Base-by-base conservation (phyloP, 2,113 vertebrate species). In the Mionectes macconnelli region DNA sequence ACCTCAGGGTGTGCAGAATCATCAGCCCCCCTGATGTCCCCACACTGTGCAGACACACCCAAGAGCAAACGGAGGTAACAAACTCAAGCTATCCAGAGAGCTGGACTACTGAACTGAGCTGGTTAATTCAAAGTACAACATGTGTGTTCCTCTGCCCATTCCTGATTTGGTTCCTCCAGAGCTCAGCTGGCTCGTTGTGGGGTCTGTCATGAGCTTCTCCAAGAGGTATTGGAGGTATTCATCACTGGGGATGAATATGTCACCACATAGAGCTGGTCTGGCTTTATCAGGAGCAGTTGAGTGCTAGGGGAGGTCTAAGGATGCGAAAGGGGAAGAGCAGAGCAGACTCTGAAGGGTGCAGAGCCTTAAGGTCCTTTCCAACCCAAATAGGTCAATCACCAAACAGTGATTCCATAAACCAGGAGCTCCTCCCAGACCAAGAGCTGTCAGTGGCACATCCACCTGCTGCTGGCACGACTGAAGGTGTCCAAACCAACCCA, bases 1-100 rank as follows among this genome's bases (percentile, higher is more conserved):
- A 20, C 25, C 68, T 27, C 39, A 27, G n/a, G 37, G 42, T 33
- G 12, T 10, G 20, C 9, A 3, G 8, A 3, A 0, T 2, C 1
- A 0, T 8, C 31, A 53, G 56, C 15, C 31, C 13, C 27, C 45
- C 7, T 14, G 73, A 4, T 12, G 55, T 21, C 3, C 4, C 68
- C 3, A 0, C 3, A 45, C 62, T 39, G 47, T 52, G 83, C 67
- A 47, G 35, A 22, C 42, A 3, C 18, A 33, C 5, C n/a, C 74
- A 64, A 70, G 40, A 69, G 24, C 56, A 70, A 56, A 31, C 7
- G 7, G 53, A 35, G 66, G 28, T 5, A 56, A 40, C 16, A 52
- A 35, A 56, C 47, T 3, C 30, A 47, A 47, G 47, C 8, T 33
- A 72, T 6, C 18, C 28, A 14, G 22, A 21, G 22, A 52, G n/a